Conservation (phyloP, 2,888 invertebrate species). For the Lasioglossum calceatum region DNA sequence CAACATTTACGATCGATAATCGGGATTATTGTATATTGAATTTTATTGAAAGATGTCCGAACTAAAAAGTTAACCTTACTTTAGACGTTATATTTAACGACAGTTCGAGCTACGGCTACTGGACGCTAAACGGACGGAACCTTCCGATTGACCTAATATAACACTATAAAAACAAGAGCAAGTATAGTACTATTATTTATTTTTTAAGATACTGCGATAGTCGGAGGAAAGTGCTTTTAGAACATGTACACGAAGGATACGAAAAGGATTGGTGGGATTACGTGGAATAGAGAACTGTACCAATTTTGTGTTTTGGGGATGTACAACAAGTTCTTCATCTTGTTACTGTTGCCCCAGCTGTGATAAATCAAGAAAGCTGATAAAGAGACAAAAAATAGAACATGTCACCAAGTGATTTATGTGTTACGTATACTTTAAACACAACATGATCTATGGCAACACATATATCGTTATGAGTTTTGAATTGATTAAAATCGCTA, state of each 20-base stretch:
- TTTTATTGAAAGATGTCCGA: too few species aligned
- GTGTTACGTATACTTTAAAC: conserved; percentile 72
- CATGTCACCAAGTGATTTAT: conserved; percentile 76
- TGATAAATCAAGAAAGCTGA: conserved; percentile 82
- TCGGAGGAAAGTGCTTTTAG: conserved; percentile 96
- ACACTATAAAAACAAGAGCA: neutral
- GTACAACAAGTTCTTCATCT: conserved; percentile 68
- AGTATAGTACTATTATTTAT: conserved; percentile 40
- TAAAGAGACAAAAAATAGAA: conserved; percentile 71
- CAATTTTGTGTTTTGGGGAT: conserved; percentile 67
- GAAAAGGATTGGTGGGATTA: conserved; percentile 99
- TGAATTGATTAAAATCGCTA: conserved; percentile 71
- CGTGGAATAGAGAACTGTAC: conserved; percentile 87
- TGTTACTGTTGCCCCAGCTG: conserved; percentile 82
- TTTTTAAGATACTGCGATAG: conserved; percentile 97
- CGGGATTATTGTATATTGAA: too few species aligned
- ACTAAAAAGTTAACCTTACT: too few species aligned
- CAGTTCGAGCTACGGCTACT: too few species aligned
- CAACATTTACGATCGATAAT: too few species aligned
- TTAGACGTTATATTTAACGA: too few species aligned
- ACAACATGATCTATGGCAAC: conserved; percentile 75
- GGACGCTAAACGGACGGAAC: too few species aligned
- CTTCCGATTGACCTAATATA: too few species aligned
- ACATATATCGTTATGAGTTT: conserved; percentile 70
- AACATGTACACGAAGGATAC: conserved; percentile 99